Conservation (phyloP, 2,888 invertebrate genomes). For the Dryobota labecula region DNA sequence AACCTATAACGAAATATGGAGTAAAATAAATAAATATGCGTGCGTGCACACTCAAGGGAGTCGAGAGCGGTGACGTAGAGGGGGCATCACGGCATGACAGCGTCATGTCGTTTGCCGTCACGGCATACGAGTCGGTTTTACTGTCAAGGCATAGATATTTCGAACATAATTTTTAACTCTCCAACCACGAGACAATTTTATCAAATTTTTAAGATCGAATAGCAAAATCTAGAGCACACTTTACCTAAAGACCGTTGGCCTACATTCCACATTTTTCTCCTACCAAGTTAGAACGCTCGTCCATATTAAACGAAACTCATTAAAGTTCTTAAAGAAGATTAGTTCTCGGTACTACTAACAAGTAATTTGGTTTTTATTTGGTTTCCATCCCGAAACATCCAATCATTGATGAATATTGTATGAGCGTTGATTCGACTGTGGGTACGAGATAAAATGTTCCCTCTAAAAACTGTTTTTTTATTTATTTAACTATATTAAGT, state of each 20-base stretch:
- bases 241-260: conserved; percentile 16
- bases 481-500: conserved; percentile 29
- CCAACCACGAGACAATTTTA: background rate
- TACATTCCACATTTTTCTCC: conserved; percentile 39
- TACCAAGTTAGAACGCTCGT: background rate
- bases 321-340: conserved; percentile 36
- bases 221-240: conserved; percentile 6
- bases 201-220: background rate
- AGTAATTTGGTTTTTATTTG: conserved; percentile 41
- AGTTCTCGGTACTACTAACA: conserved; percentile 9
- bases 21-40: no score
- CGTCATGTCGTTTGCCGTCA: no score
- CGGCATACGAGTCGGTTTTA: no score
- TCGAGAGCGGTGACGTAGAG: no score
- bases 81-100: no score
- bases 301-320: conserved; percentile 20
- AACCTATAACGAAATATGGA: no score
- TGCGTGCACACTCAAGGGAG: no score
- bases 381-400: conserved; percentile 22
- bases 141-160: no score
- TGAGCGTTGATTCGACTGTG: conserved; percentile 24
- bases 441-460: conserved; percentile 20
- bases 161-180: background rate
- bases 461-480: conserved; percentile 8
- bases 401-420: conserved; percentile 55